Evolutionary conservation across 1,140 invertebrate genomes (phyloP).

Genomic region (Ctenoplectra terminalis): DNA sequence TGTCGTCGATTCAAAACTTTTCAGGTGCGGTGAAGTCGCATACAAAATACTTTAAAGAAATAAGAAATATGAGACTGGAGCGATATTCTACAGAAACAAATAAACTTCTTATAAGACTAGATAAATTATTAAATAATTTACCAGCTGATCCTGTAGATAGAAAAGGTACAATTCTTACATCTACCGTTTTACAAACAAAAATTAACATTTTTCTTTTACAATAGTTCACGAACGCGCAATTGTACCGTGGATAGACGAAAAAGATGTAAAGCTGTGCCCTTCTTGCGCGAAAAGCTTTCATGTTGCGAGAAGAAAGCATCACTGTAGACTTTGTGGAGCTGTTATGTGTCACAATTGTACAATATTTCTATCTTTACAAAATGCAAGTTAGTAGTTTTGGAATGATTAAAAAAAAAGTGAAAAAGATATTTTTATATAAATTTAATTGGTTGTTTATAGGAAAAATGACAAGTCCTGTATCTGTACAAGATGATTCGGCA

Average conservation of each 20-base stretch:
- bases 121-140: conserved; percentile 94
- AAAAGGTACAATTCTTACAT: conserved; percentile 85
- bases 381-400: conserved; percentile 89
- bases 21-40: conserved; percentile 87
- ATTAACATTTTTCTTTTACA: conserved; percentile 49
- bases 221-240: conserved; percentile 89
- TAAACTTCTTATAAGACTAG: conserved; percentile 95
- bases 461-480: conserved; percentile 85
- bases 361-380: conserved; percentile 91
- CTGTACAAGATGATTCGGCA: conserved; percentile 77
- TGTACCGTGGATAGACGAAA: conserved; percentile 97
- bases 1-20: conserved; percentile 50
- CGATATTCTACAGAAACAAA: conserved; percentile 97
- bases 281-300: conserved; percentile 95
- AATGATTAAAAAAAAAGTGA: conserved; percentile 10
- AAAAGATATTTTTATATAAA: not conserved
- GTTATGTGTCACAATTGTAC: conserved; percentile 98
- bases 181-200: not conserved
- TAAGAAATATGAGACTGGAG: conserved; percentile 90
- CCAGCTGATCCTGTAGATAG: conserved; percentile 91
- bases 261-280: conserved; percentile 94
- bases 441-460: conserved; percentile 76
- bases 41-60: conserved; percentile 90
- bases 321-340: conserved; percentile 97
- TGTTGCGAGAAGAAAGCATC: conserved; percentile 94